Evolutionary conservation across 2,888 invertebrate species (phyloP).

Genomic region (Sphinx pinastri): DNA sequence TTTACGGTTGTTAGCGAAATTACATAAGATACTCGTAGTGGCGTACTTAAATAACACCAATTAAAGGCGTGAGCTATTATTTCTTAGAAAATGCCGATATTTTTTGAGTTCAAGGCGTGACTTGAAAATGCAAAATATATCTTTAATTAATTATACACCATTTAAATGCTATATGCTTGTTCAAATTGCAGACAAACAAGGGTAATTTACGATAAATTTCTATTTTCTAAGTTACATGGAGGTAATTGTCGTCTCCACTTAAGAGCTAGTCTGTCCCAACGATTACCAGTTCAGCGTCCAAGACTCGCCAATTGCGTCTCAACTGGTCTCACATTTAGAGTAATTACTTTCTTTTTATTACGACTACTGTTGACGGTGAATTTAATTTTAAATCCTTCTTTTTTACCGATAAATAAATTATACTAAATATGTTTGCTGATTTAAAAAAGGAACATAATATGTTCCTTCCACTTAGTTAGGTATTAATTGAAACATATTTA

Average conservation of each 20-base stretch:
- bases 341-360: slow-evolving; percentile 15
- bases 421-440: not conserved
- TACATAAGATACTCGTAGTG: not conserved
- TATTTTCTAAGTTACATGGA: slow-evolving; percentile 15
- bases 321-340: slow-evolving; percentile 13
- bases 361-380: slow-evolving; percentile 11
- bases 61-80: not conserved
- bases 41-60: not conserved
- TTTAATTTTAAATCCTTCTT: not conserved
- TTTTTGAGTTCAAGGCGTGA: slow-evolving; percentile 15
- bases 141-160: not conserved
- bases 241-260: slow-evolving; percentile 10
- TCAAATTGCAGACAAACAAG: not conserved
- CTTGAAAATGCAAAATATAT: not conserved
- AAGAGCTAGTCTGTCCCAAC: slow-evolving; percentile 17
- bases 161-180: not conserved
- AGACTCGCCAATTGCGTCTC: slow-evolving; percentile 13
- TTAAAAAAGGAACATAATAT: too few relatives aligned
- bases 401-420: not conserved
- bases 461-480: too few relatives aligned
- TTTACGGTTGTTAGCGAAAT: not conserved
- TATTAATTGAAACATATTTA: too few relatives aligned
- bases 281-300: slow-evolving; percentile 19
- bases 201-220: not conserved
- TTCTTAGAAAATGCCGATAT: not conserved